These are phyloP conservation scores for Cylloceria caligata DNA, from an alignment of 2,888 invertebrate genomes.

Conservation along the genomic window DNA sequence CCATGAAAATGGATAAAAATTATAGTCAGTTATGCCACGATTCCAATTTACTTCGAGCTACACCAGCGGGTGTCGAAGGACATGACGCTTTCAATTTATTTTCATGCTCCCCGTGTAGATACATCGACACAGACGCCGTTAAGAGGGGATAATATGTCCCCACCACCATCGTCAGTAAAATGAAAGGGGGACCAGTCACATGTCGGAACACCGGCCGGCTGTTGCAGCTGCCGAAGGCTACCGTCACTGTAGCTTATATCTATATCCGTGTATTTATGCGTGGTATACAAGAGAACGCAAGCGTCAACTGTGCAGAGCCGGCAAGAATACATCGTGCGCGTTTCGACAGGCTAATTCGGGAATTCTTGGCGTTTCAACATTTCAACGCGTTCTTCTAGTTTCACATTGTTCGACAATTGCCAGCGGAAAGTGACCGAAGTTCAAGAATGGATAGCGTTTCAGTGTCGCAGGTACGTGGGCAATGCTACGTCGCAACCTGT, in stretches of 20 bases:
- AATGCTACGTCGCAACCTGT: conserved; percentile 75
- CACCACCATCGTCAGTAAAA: neutral
- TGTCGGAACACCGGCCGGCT: conserved; percentile 1
- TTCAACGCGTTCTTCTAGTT: conserved; percentile 21
- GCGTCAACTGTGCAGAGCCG: neutral
- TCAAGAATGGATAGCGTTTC: conserved; percentile 79
- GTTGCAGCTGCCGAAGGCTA: conserved; percentile 25
- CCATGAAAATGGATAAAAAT: neutral
- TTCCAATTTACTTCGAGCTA: conserved; percentile 2
- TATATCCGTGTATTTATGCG: neutral
- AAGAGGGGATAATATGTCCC: conserved; percentile 10
- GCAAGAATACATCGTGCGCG: conserved; percentile 7
- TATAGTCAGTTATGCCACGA: neutral
- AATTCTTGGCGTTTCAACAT: neutral
- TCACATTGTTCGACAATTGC: conserved; percentile 2
- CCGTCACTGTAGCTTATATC: neutral
- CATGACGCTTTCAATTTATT: conserved; percentile 40
- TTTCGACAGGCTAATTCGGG: conserved; percentile 23
- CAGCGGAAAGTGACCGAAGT: conserved; percentile 6
- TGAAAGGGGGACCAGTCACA: neutral
- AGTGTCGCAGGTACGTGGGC: conserved; percentile 80
- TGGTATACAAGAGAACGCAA: neutral
- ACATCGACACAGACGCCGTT: neutral
- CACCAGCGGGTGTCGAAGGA: neutral
- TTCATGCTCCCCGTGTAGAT: conserved; percentile 5